Evolutionary conservation across 2,888 invertebrate genomes (phyloP).

Genomic region (Athripsodes cinereus): DNA sequence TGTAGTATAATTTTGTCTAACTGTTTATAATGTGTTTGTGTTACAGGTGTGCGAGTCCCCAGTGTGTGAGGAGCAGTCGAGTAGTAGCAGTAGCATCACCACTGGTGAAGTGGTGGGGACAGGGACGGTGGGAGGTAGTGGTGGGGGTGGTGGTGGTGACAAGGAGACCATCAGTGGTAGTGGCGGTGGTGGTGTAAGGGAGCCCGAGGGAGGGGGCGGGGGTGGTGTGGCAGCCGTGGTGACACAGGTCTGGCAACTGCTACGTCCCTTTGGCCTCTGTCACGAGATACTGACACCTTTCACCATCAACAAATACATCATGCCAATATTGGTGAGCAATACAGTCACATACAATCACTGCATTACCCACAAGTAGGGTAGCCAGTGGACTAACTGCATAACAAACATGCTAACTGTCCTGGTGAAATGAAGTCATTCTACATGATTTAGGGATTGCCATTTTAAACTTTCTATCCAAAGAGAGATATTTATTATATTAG

Average conservation of each 20-base stretch:
- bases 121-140: not conserved
- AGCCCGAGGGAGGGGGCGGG: conserved; percentile 29
- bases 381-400: no score
- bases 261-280: conserved; percentile 88
- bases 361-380: no score
- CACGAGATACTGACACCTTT: conserved; percentile 85
- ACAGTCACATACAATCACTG: not conserved
- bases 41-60: not conserved
- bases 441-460: no score
- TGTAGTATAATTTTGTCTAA: no score
- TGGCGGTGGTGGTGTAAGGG: no score
- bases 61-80: not conserved
- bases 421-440: no score
- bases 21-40: no score
- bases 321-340: conserved; percentile 76
- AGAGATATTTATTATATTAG: no score
- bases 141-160: not conserved
- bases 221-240: conserved; percentile 41
- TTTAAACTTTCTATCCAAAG: no score
- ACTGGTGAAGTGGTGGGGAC: not conserved
- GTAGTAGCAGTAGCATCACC: not conserved
- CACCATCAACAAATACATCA: conserved; percentile 86
- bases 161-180: not conserved
- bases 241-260: conserved; percentile 52
- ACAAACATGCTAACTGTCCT: no score